Evolutionary conservation across 2,797 vertebrate species (phyloP), one percentile per base, ranked within the genome.

Genomic region (Heterohyrax brucei): DNA sequence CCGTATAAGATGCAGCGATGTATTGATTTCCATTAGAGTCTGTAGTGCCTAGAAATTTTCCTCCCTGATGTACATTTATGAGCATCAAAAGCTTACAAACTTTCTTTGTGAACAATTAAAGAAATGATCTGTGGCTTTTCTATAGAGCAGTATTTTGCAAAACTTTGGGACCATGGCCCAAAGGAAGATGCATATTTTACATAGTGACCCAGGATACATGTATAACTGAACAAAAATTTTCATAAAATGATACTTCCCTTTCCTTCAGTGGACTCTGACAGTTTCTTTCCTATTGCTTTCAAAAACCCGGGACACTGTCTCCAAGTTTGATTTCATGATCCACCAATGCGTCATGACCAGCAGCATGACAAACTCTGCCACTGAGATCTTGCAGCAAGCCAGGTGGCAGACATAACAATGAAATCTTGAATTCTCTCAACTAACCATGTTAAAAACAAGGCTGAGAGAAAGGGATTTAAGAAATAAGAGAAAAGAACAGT

Each of bases 21-120:
- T 97, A 97, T 96, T 96, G 95, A 97, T 97, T 96, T 97, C 89
- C 30, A 80, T 95, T 94, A 90, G 94, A 64, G 81, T 30, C 81
- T 93, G 3, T 68, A 5, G 91, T 48, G 48, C 91, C 95, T 95
- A 87, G 92, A 95, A 70, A 93, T 94, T 93, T 92, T 46, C 87
- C 46, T 91, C 70, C 8, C 82, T 75, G 77, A 53, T 3, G 0
- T 87, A 22, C 93, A 22, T 94, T 39, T 88, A n/a, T 91, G 78
- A 95, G 48, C 75, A 90, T 26, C 89, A 46, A 76, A 82, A 48
- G 39, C 80, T 64, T 84, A 64, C 86, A 91, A 89, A 26, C 94
- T 95, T 95, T 75, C 94, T 84, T 86, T 59, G 89, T 93, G 81
- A 85, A n/a, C 50, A 78, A 50, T 48, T 44, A 19, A 92, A 89